Base-by-base conservation (phyloP, 1,140 invertebrate genomes). In the Cepaea nemoralis region DNA sequence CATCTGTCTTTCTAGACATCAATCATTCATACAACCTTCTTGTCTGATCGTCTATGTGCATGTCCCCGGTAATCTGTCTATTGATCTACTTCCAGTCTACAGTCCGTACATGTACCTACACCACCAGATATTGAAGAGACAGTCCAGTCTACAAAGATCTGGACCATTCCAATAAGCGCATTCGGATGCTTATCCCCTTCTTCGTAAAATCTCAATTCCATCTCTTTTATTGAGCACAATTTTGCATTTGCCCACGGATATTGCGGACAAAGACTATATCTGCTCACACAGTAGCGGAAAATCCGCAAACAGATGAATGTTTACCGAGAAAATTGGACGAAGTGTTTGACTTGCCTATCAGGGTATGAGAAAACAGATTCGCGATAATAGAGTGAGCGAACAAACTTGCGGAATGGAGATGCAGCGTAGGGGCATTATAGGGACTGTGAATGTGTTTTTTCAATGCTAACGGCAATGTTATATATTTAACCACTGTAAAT, bases 261-360 rank as follows among this genome's bases (percentile, higher is more conserved):
- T 63, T 63, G n/a, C 27, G 59, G 33, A 63, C 59, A 63, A 63
- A 63, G 59, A 31, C 59, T 27, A 63, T 63, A 63, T 63, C 59
- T 27, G n/a, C 59, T 63, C n/a, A 27, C n/a, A 10, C 59, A 31
- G 59, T 63, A 27, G 10, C n/a, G 59, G 59, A 31, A 63, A 31
- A 31, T 63, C 59, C 59, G 2, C 33, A 31, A 31, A 19, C 59
- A 63, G 59, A 63, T 63, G 59, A 63, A 63, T 63, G 59, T 63
- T 63, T 63, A 27, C 59, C 59, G 10, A 31, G 59, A 27, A 63
- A 63, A 63, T 63, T 63, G 59, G 59, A 63, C 2, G 59, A 63
- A 63, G 59, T 63, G 59, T 63, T 63, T 63, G 59, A 63, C 27
- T 63, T 63, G 59, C 27, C 59, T 63, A 63, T 63, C 59, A 63